Evolutionary conservation across 2,113 vertebrate genomes (phyloP), one percentile per base, ranked within the genome.

Genomic region (Oceanodroma tethys): DNA sequence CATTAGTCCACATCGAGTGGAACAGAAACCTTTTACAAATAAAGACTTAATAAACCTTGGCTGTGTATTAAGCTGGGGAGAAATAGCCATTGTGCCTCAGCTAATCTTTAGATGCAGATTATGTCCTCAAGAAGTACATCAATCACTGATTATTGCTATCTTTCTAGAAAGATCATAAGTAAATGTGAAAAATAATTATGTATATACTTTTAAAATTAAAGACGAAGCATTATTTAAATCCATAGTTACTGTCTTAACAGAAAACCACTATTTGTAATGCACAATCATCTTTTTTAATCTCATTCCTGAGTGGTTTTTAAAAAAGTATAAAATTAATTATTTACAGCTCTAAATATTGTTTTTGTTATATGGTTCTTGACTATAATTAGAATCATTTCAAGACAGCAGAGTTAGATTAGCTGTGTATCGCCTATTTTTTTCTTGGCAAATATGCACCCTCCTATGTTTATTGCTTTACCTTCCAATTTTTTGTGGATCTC

Each of bases 361-460:
- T 90, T 67, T 50, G 50, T 94, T 93, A 56, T 11, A 53, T 29
- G 10, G 20, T 38, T 95, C 53, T 76, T 74, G 47, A 72, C 66
- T 91, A 38, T 66, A 86, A 75, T 79, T 93, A 90, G 40, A 86
- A 81, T 76, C 3, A 79, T 82, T 88, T 86, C 2, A n/a, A 74
- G 90, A 59, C 45, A 89, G 75, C 81, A 26, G 78, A 81, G 36
- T 91, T 93, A 47, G 42, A 90, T 87, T 42, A 90, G 56, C 42
- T 96, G 65, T 67, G 19, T 56, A 32, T 90, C 78, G 60, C 86
- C 94, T 93, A 91, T 36, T 79, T 95, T 45, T 81, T 91, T 72
- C 59, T 93, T 96, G 62, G 78, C 84, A 89, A 91, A 80, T 72
- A 59, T 16, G 10, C 40, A 30, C 26, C 53, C 56, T 85, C 13